phyloP scores from a whole-genome alignment of 2,888 invertebrate species.

The Tipula helvola region DNA sequence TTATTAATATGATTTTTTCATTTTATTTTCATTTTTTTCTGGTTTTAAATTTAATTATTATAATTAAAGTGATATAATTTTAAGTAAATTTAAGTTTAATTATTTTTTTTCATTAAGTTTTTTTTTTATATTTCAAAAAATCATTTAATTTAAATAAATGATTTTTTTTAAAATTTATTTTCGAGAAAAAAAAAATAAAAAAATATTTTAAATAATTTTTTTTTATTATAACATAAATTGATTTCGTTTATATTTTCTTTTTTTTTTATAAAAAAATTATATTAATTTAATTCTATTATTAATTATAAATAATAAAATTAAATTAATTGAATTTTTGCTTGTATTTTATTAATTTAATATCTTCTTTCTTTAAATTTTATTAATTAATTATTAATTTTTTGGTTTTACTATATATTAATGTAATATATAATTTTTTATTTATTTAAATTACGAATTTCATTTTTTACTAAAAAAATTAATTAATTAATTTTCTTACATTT shows the following conservation, averaged over 20 bases:
- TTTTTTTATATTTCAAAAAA: background rate
- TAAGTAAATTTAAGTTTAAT: background rate
- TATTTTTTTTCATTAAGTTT: background rate
- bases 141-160: background rate
- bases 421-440: background rate
- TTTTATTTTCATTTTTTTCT: background rate
- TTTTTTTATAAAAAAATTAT: background rate
- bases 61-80: constrained; percentile 4
- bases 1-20: background rate
- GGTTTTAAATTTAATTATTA: background rate
- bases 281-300: background rate
- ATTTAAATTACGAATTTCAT: background rate
- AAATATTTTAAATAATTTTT: background rate
- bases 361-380: background rate
- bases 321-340: background rate
- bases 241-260: background rate
- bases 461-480: background rate
- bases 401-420: background rate
- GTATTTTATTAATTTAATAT: background rate
- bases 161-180: background rate
- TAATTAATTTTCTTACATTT: background rate
- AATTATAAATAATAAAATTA: background rate
- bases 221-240: background rate
- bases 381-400: background rate
- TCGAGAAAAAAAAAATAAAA: background rate